Conservation (phyloP, 1,140 invertebrate species). For the Papilio aristodemus region DNA sequence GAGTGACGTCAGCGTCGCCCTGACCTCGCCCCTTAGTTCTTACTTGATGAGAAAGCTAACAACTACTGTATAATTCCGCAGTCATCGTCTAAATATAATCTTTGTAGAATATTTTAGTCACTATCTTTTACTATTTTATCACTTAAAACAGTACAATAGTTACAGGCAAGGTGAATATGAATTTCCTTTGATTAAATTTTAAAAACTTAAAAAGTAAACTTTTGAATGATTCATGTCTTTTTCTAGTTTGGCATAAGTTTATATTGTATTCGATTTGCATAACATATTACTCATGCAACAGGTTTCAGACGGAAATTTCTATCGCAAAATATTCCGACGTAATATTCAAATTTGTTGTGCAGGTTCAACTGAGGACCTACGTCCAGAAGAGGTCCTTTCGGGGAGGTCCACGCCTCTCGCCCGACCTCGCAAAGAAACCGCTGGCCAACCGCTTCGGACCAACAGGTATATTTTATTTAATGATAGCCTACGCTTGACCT, state of each 20-base stretch:
- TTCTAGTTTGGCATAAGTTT: too few relatives aligned
- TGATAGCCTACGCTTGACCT: neutral
- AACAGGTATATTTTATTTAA: slow-evolving; percentile 63
- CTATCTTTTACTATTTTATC: too few relatives aligned
- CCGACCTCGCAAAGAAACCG: slow-evolving; percentile 73
- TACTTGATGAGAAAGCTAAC: neutral
- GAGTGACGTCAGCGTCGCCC: neutral
- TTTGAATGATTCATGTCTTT: too few relatives aligned
- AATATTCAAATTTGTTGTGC: slow-evolving; percentile 20
- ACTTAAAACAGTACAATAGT: too few relatives aligned
- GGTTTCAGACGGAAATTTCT: slow-evolving; percentile 1
- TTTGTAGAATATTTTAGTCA: too few relatives aligned
- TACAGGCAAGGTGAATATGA: too few relatives aligned
- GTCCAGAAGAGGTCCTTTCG: slow-evolving; percentile 69
- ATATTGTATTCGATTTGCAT: neutral
- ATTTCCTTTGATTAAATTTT: too few relatives aligned
- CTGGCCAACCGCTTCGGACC: slow-evolving; percentile 70
- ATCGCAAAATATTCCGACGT: neutral
- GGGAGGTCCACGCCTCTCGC: slow-evolving; percentile 78
- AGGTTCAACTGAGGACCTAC: slow-evolving; percentile 76
- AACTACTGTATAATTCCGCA: neutral
- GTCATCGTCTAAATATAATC: neutral
- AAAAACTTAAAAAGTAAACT: too few relatives aligned
- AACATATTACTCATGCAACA: neutral
- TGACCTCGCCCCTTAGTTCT: slow-evolving; percentile 1